Evolutionary conservation across 2,888 invertebrate species (phyloP), one percentile per base, ranked within the genome.

Genomic region (Pristionchus japonicus): DNA sequence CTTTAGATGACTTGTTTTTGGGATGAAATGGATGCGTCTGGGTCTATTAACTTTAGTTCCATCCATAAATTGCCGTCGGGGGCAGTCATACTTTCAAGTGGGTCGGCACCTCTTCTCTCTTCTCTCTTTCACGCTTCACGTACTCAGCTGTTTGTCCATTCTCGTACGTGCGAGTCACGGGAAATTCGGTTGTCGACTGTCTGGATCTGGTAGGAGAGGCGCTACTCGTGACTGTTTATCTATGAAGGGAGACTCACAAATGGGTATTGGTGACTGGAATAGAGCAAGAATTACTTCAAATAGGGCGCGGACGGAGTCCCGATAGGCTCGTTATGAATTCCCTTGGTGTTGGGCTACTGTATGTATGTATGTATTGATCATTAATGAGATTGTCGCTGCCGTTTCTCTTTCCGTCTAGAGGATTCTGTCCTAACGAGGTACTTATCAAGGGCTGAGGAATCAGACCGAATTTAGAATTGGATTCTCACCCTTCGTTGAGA

Each of bases 21-120:
- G 31, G 17, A 15, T 64, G 64, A 64, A 70, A 40, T 70, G 1
- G 70, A 37, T 70, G 70, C 1, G 34, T 34, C 37, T 20, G 37
- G 37, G 37, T 37, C 70, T 70, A 70, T 70, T 40, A 70, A 70
- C 70, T 70, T 70, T 70, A 34, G 64, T 27, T n/a, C 34, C 70
- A 17, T 31, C 64, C 64, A 64, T 64, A 64, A 64, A 64, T 64
- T 64, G 27, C 27, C 7, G n/a, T 27, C n/a, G 3, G 64, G 13
- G 64, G 27, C 64, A 57, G 57, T 57, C 57, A 57, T 57, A 20
- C 57, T 57, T 57, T 57, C 57, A 57, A 57, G 57, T 57, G 57
- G 57, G 57, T 57, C 57, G 23, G n/a, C 43, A 11, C 43, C 43
- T 9, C 43, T 43, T 43, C 43, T 57, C 57, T 20, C 57, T 57